Evolutionary conservation across 2,797 vertebrate genomes (phyloP).

Genomic region (Pangasius sanitwongsei): DNA sequence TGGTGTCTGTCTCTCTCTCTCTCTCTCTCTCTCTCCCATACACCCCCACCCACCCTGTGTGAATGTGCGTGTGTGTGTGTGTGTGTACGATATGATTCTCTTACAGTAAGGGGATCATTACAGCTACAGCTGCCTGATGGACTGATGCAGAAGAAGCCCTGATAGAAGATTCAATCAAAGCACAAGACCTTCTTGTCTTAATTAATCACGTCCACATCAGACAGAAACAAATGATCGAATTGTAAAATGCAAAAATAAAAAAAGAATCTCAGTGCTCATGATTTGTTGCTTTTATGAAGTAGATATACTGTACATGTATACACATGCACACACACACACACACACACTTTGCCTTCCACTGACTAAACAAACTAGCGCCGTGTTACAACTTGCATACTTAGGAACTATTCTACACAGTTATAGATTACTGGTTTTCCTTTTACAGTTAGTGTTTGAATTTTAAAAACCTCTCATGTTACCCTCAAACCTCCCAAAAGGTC

Average conservation of each 20-base stretch:
- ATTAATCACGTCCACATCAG: constrained; percentile 8
- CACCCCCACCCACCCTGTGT: background rate
- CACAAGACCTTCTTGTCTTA: background rate
- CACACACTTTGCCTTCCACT: background rate
- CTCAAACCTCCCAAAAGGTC: background rate
- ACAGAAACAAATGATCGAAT: background rate
- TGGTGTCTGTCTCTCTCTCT: constrained; percentile 5
- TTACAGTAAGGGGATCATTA: constrained; percentile 50
- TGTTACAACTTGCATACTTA: background rate
- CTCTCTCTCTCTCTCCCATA: background rate
- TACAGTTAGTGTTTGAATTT: no score
- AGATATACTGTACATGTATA: background rate
- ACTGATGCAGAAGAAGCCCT: constrained; percentile 19
- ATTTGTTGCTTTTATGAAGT: background rate
- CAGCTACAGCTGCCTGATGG: constrained; percentile 33
- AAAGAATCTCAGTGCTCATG: background rate
- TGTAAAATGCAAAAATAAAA: background rate
- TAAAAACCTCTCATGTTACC: background rate
- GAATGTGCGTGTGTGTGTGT: constrained; percentile 29
- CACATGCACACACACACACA: background rate
- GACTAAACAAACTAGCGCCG: background rate
- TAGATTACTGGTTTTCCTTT: background rate
- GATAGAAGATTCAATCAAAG: constrained; percentile 19
- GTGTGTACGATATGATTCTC: constrained; percentile 30
- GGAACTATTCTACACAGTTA: background rate